Evolutionary conservation across 2,888 invertebrate genomes (phyloP).

Genomic region (Xylota sylvarum): DNA sequence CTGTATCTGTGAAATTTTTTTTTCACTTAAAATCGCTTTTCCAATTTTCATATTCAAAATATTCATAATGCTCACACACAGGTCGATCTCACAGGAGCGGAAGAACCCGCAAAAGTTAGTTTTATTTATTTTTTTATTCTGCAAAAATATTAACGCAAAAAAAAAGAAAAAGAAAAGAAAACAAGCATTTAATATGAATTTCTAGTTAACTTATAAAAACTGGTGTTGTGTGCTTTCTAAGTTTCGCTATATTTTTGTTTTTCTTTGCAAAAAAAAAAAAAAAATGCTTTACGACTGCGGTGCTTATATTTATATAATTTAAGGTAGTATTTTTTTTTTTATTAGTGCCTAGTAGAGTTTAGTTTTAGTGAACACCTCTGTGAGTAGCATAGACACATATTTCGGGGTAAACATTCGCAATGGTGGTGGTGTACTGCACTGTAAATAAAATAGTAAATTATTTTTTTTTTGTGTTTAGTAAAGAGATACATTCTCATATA

Average conservation of each 20-base stretch:
- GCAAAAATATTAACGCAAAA: conserved; percentile 11
- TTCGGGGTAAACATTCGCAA: conserved; percentile 8
- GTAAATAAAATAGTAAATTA: neutral
- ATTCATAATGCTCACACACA: conserved; percentile 79
- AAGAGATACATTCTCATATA: too few relatives aligned
- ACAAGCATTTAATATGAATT: too few relatives aligned
- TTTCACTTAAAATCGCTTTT: conserved; percentile 69
- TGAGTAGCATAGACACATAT: neutral
- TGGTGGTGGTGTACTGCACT: conserved; percentile 50
- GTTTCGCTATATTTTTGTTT: neutral
- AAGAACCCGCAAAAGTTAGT: conserved; percentile 85
- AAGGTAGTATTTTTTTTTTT: conserved; percentile 10
- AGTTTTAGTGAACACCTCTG: neutral
- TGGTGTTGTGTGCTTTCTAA: conserved; percentile 60
- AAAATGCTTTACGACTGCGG: conserved; percentile 32
- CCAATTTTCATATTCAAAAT: conserved; percentile 75
- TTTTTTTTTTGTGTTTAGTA: neutral
- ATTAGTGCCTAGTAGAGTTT: neutral
- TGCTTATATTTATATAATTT: neutral
- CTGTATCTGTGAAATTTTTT: conserved; percentile 48
- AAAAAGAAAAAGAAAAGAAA: too few relatives aligned
- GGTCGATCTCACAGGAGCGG: conserved; percentile 85
- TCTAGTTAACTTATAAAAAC: conserved; percentile 28
- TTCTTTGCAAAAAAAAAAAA: neutral
- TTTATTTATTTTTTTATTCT: conserved; percentile 65